Evolutionary conservation across 2,113 vertebrate genomes (phyloP).

Genomic region (Diadophis punctatus): DNA sequence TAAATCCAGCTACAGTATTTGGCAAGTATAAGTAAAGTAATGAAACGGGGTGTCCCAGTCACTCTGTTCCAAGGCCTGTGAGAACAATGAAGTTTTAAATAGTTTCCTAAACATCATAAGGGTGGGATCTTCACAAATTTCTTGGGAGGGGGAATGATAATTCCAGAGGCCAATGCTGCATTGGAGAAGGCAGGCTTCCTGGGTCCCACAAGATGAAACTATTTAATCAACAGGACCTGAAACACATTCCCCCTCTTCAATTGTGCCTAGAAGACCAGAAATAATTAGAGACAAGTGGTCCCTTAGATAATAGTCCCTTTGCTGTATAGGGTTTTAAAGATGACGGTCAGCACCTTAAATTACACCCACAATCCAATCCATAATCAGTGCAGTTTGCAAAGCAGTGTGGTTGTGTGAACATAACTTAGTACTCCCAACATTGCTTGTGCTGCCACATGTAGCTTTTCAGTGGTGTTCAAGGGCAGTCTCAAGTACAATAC

Average conservation of each 20-base stretch:
- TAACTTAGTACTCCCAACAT: neutral
- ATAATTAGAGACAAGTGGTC: neutral
- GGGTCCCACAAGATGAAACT: neutral
- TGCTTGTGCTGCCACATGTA: neutral
- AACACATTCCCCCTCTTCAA: neutral
- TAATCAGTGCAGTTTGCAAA: neutral
- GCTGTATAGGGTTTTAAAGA: neutral
- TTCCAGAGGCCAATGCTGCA: neutral
- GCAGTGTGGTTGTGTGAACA: neutral
- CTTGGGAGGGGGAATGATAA: too few species aligned
- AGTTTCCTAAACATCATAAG: neutral
- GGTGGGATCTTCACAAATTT: neutral
- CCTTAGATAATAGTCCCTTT: neutral
- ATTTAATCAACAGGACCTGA: neutral
- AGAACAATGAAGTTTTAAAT: neutral
- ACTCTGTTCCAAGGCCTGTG: neutral
- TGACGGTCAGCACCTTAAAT: neutral
- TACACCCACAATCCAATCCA: neutral
- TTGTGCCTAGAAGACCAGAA: neutral
- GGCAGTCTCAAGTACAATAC: neutral
- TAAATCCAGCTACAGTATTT: neutral
- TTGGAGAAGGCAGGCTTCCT: neutral
- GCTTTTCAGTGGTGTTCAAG: neutral
- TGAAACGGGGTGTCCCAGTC: neutral
- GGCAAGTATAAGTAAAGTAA: neutral